Evolutionary conservation across 2,888 invertebrate species (phyloP).

Genomic region (Drosophila paracracens): DNA sequence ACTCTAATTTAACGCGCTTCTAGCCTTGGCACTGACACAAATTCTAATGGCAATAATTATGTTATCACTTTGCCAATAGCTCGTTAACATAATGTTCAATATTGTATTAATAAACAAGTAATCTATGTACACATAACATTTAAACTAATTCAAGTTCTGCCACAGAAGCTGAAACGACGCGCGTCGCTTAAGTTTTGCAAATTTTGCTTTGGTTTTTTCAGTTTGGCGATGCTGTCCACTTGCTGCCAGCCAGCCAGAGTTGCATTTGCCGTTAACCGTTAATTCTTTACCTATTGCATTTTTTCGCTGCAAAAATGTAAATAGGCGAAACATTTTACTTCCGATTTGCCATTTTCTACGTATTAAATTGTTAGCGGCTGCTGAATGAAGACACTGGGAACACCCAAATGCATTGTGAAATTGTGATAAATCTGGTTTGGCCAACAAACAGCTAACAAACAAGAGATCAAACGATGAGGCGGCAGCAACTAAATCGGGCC

Average conservation of each 20-base stretch:
- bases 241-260: constrained; percentile 27
- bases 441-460: constrained; percentile 50
- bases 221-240: constrained; percentile 37
- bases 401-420: constrained; percentile 71
- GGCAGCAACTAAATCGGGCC: constrained; percentile 54
- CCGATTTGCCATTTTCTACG: constrained; percentile 73
- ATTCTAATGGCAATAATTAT: constrained; percentile 15
- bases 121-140: constrained; percentile 64
- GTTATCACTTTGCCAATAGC: constrained; percentile 28
- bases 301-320: constrained; percentile 33
- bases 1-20: constrained; percentile 42
- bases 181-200: constrained; percentile 26
- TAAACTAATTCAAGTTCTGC: constrained; percentile 16
- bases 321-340: constrained; percentile 62
- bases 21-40: constrained; percentile 21
- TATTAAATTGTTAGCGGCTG: constrained; percentile 75
- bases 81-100: constrained; percentile 44
- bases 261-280: constrained; percentile 23
- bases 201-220: constrained; percentile 36
- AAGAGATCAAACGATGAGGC: constrained; percentile 61
- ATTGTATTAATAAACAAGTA: constrained; percentile 38
- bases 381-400: constrained; percentile 69
- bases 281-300: constrained; percentile 9
- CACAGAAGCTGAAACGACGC: constrained; percentile 17
- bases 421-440: constrained; percentile 66